These are phyloP conservation scores for Uloborus diversus DNA, from an alignment of 1,140 invertebrate species.

Conservation along the genomic window DNA sequence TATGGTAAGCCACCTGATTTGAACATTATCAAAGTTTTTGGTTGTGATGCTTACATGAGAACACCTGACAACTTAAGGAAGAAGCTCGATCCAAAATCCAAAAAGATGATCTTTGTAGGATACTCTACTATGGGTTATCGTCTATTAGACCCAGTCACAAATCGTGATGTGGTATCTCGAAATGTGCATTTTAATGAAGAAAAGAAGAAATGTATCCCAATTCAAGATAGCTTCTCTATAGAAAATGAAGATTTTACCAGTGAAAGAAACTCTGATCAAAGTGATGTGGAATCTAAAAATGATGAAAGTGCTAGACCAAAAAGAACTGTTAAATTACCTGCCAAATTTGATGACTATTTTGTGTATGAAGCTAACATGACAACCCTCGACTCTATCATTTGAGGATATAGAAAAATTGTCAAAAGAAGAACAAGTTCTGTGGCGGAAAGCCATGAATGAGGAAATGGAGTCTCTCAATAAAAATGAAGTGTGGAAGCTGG, in stretches of 20 bases:
- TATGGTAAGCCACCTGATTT: conserved; percentile 61
- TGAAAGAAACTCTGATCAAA: neutral
- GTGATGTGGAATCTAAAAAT: neutral
- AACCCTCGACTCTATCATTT: too few species aligned
- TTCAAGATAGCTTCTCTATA: neutral
- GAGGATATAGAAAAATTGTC: too few species aligned
- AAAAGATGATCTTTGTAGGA: too few species aligned
- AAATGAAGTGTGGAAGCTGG: conserved; percentile 9
- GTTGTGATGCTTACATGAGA: conserved; percentile 61
- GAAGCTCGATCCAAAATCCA: conserved; percentile 13
- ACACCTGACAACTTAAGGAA: conserved; percentile 10
- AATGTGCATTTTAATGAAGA: conserved; percentile 53
- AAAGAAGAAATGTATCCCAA: too few species aligned
- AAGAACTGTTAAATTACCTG: neutral
- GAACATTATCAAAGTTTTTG: conserved; percentile 62
- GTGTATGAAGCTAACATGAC: too few species aligned
- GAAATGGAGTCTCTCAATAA: too few species aligned
- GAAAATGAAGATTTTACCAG: neutral
- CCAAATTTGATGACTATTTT: too few species aligned
- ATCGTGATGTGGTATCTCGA: neutral
- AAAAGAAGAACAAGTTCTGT: too few species aligned
- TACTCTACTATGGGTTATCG: conserved; percentile 23
- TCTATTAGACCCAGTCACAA: neutral
- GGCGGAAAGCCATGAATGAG: too few species aligned
- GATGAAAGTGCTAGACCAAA: neutral